Base-by-base conservation (phyloP, 2,113 vertebrate genomes). In the Corythaixoides concolor region DNA sequence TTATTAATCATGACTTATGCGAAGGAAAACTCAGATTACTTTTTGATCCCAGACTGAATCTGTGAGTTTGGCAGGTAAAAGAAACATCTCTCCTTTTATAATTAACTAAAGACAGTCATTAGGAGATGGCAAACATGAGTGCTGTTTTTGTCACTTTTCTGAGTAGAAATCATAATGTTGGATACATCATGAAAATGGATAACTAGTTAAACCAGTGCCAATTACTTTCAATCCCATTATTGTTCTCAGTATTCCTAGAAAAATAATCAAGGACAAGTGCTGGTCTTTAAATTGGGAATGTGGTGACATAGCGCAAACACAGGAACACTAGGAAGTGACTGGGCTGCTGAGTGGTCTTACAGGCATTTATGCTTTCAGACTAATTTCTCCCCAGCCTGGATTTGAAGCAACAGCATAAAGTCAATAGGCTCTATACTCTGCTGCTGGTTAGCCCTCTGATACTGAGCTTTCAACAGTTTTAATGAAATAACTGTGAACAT, bases 21-120 rank as follows among this genome's bases (percentile, higher is more conserved):
- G 24, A 95, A 95, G 92, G 93, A 97, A 96, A 96, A 93, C 85
- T 93, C 95, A 96, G 89, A 95, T 96, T 95, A 89, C 92, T 97
- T 97, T 97, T 97, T 97, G 95, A 95, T 93, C 96, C 88, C 90
- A 90, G 58, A 76, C 96, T 96, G 95, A 95, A 94, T 96, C 90
- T 96, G 90, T 96, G 93, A 95, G 93, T 93, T 92, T 95, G 90
- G 90, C 96, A 97, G 90, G 86, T 97, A 92, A 97, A 96, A 95
- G 85, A 97, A 94, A 97, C 90, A 89, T 92, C 76, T 94, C 88
- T 95, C 79, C 76, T 93, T 96, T 94, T 96, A 88, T 93, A 93
- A 92, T 39, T 92, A 91, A 85, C 32, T 90, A 81, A 94, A 94
- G 80, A 67, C 2, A 10, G 68, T 92, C 76, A 37, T 77, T 94